Evolutionary conservation across 1,140 invertebrate species (phyloP).

Genomic region (Heliconius congener): DNA sequence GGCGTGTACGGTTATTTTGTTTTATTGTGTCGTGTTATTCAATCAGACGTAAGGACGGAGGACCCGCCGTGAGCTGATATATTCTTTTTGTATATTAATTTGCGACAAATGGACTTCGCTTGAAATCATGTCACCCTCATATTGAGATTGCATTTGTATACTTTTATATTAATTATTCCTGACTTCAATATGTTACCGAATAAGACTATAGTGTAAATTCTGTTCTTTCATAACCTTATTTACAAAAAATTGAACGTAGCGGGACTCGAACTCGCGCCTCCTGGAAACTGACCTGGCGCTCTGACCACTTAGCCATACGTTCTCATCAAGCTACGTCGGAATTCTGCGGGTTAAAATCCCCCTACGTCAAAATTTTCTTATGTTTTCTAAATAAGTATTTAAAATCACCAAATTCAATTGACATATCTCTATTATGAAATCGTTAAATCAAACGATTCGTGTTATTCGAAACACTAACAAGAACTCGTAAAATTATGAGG

Average conservation of each 20-base stretch:
- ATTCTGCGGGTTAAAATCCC: too few relatives aligned
- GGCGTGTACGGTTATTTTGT: conserved; percentile 49
- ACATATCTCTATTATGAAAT: conserved; percentile 7
- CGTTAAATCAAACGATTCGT: conserved; percentile 3
- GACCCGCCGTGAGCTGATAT: conserved; percentile 21
- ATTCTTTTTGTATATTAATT: conserved; percentile 9
- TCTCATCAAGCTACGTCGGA: too few relatives aligned
- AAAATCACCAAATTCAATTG: neutral
- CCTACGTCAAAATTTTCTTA: too few relatives aligned
- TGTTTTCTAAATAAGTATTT: too few relatives aligned
- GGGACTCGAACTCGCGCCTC: too few relatives aligned
- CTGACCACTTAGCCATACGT: too few relatives aligned
- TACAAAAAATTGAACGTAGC: too few relatives aligned
- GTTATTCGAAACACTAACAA: conserved; percentile 5
- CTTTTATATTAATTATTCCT: neutral
- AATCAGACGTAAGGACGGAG: conserved; percentile 42
- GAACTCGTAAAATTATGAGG: conserved; percentile 2
- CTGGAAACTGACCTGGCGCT: too few relatives aligned
- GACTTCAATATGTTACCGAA: neutral
- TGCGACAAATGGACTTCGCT: conserved; percentile 4
- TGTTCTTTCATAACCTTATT: too few relatives aligned
- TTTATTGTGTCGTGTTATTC: conserved; percentile 57
- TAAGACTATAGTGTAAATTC: too few relatives aligned
- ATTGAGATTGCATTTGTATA: neutral
- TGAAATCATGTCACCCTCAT: neutral